Conservation (phyloP, 2,113 vertebrate species). For the Bubalus kerabau region DNA sequence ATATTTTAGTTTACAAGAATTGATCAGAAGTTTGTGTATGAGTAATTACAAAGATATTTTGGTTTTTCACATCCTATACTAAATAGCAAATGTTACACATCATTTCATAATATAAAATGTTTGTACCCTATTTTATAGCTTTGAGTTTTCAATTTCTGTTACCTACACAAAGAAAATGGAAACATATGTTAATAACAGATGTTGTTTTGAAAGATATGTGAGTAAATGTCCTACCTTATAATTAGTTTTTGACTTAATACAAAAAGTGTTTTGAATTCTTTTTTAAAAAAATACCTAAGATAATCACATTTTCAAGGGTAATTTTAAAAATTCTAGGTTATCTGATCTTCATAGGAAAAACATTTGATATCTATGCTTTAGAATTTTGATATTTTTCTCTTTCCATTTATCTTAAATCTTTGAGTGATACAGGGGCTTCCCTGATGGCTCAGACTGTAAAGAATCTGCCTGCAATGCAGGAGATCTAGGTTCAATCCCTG, state of each 20-base stretch:
- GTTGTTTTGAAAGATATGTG: slow-evolving; percentile 42
- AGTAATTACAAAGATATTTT: background rate
- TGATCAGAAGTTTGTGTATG: background rate
- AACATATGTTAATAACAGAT: slow-evolving; percentile 47
- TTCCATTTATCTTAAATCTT: background rate
- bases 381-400: background rate
- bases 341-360: background rate
- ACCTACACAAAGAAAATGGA: slow-evolving; percentile 20
- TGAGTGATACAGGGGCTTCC: background rate
- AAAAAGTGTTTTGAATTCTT: background rate
- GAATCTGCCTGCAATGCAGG: background rate
- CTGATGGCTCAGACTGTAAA: background rate
- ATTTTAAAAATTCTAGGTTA: background rate
- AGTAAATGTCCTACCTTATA: background rate
- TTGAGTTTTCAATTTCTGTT: background rate
- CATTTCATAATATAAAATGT: background rate
- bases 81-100: background rate
- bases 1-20: background rate
- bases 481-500: background rate
- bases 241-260: background rate
- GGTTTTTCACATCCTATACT: background rate
- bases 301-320: background rate
- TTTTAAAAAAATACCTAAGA: background rate
- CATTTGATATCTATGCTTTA: background rate
- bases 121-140: background rate